Base-by-base conservation (phyloP, 2,888 invertebrate genomes). In the Dolichomitus sp. region DNA sequence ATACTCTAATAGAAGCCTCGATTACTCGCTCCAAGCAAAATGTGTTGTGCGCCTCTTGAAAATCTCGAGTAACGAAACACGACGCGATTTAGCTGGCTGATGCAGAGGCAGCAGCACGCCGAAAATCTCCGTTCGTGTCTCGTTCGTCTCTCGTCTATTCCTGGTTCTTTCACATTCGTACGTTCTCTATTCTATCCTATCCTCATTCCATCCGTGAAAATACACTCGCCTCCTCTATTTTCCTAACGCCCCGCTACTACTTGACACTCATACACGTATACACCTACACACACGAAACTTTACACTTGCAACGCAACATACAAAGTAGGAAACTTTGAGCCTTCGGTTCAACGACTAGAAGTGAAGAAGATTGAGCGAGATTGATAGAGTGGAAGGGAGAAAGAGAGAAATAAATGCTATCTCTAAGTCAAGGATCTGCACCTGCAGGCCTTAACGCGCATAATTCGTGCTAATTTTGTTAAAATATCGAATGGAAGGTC, bases 111-210 rank as follows among this genome's bases (percentile, higher is more conserved):
- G n/a, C 42, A 63, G 66, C 68, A 52, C 30, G 42, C 30, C 52
- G 50, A 57, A 63, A 52, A 52, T 54, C 33, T 73, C 70, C 57
- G 30, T 72, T 45, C 70, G 57, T 61, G 54, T 78, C 54, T 70
- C 66, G 42, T 37, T 52, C 37, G 37, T 73, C 59, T 57, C 50
- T 69, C 63, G 72, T 75, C 76, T 82, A 80, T 82, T 84, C 69
- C 70, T 82, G 80, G 68, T 30, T 76, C 70, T 75, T 70, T 78
- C 48, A 54, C 50, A 33, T 73, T 84, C 54, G 40, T 59, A 75
- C 61, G 52, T 65, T 81, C 65, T 40, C 33, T 17, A 50, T 72
- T 63, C 65, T 65, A 66, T 78, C 45, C 72, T 37, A 19, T 70
- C 40, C 65, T 68, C 79, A 37, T 66, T 50, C 19, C 14, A 50